Evolutionary conservation across 2,888 invertebrate species (phyloP).

Genomic region (Drosophila formosana): DNA sequence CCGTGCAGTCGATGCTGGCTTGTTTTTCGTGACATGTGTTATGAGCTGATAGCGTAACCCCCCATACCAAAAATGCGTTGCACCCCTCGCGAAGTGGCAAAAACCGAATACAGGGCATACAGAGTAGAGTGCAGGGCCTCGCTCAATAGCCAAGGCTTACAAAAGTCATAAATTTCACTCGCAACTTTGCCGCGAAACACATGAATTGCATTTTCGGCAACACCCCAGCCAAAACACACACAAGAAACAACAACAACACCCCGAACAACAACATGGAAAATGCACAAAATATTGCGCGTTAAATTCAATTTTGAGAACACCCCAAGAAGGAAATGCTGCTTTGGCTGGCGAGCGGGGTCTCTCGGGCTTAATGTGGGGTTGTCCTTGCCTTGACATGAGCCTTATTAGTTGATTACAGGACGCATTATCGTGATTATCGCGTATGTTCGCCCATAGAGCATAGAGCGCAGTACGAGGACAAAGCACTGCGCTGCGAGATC

Average conservation of each 20-base stretch:
- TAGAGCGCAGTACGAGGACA: neutral
- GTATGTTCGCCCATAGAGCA: slow-evolving; percentile 58
- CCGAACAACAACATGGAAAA: slow-evolving; percentile 60
- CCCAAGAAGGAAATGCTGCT: slow-evolving; percentile 32
- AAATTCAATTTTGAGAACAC: slow-evolving; percentile 83
- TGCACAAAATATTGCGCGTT: slow-evolving; percentile 83
- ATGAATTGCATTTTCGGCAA: slow-evolving; percentile 78
- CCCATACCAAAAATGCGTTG: slow-evolving; percentile 38
- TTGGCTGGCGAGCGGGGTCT: slow-evolving; percentile 8
- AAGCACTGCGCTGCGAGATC: slow-evolving; percentile 25
- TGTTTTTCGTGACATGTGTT: slow-evolving; percentile 80
- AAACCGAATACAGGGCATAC: slow-evolving; percentile 11
- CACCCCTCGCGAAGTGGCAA: slow-evolving; percentile 35
- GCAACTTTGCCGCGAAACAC: slow-evolving; percentile 57
- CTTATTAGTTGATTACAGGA: slow-evolving; percentile 86
- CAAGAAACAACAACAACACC: slow-evolving; percentile 13
- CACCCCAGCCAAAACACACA: slow-evolving; percentile 44
- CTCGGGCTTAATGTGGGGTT: slow-evolving; percentile 48
- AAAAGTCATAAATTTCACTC: slow-evolving; percentile 75
- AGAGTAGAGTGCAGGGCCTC: slow-evolving; percentile 11
- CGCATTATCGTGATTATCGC: slow-evolving; percentile 86
- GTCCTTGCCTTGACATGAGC: slow-evolving; percentile 71
- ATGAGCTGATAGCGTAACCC: slow-evolving; percentile 71
- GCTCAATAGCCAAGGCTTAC: slow-evolving; percentile 45
- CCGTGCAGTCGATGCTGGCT: slow-evolving; percentile 25